Evolutionary conservation across 2,113 vertebrate genomes (phyloP).

Genomic region (Chionodraco myersi): DNA sequence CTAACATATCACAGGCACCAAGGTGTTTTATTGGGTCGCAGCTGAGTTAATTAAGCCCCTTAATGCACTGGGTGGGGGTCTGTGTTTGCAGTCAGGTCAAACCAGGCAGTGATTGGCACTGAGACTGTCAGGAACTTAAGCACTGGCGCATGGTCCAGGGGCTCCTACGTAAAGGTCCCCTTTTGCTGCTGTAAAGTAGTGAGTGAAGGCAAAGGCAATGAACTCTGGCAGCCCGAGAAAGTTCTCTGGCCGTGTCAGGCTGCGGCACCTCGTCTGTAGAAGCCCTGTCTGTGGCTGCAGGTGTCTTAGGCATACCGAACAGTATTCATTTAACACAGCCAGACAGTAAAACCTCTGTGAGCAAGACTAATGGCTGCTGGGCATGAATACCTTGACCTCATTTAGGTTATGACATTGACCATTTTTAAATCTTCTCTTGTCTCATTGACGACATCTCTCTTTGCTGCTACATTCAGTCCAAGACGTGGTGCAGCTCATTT

Average conservation of each 20-base stretch:
- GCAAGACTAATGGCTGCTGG: constrained; percentile 65
- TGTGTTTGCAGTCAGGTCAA: constrained; percentile 40
- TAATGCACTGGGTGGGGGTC: constrained; percentile 42
- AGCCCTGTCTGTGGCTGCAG: constrained; percentile 31
- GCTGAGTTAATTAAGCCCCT: constrained; percentile 67
- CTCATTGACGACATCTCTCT: constrained; percentile 35
- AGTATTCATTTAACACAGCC: constrained; percentile 76
- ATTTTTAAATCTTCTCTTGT: constrained; percentile 62
- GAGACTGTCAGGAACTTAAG: constrained; percentile 65
- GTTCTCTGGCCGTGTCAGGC: constrained; percentile 31
- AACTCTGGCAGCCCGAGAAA: constrained; percentile 55
- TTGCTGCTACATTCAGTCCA: constrained; percentile 18
- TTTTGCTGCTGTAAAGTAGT: constrained; percentile 51
- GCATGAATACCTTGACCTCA: constrained; percentile 56
- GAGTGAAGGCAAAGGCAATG: constrained; percentile 63
- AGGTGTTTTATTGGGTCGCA: constrained; percentile 64
- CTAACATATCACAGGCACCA: constrained; percentile 51
- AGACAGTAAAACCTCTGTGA: constrained; percentile 67
- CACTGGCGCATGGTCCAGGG: constrained; percentile 44
- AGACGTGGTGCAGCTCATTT: constrained; percentile 2
- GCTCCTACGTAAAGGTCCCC: constrained; percentile 61
- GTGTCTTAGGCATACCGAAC: constrained; percentile 33
- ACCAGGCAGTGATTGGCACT: constrained; percentile 39
- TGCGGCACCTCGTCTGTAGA: constrained; percentile 17
- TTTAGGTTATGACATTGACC: constrained; percentile 75